Evolutionary conservation across 1,140 invertebrate genomes (phyloP).

Genomic region (Megathymus violae): DNA sequence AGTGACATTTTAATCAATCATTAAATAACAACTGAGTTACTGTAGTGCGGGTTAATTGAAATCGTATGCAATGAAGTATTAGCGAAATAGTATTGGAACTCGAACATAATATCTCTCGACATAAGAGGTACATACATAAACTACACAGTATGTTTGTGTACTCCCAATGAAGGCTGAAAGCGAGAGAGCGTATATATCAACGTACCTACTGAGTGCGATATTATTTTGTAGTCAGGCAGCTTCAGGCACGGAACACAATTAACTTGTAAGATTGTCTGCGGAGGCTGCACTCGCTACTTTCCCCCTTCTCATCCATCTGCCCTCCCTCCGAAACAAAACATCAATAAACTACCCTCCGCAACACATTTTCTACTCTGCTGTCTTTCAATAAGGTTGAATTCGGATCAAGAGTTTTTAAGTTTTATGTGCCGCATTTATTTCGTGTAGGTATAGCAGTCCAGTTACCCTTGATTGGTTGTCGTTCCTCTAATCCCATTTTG

Average conservation of each 20-base stretch:
- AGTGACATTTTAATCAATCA: too few species aligned
- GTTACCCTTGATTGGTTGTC: conserved; percentile 85
- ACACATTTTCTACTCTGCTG: conserved; percentile 47
- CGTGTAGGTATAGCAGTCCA: conserved; percentile 83
- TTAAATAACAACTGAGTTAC: too few species aligned
- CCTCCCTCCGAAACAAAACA: conserved; percentile 81
- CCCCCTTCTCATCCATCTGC: conserved; percentile 72
- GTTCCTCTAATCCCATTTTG: conserved; percentile 84
- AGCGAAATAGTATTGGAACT: too few species aligned
- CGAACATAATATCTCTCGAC: too few species aligned
- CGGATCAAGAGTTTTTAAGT: conserved; percentile 56
- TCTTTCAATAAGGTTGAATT: conserved; percentile 43
- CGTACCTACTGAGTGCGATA: conserved; percentile 66
- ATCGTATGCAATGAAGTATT: too few species aligned
- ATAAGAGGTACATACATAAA: too few species aligned
- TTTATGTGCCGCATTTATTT: conserved; percentile 83
- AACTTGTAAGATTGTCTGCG: conserved; percentile 83
- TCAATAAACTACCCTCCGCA: conserved; percentile 69
- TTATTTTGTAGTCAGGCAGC: conserved; percentile 78
- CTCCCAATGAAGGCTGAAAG: conserved; percentile 10
- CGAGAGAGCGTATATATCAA: conserved; percentile 20
- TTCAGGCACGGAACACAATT: conserved; percentile 82
- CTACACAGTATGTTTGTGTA: too few species aligned
- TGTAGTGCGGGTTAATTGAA: too few species aligned
- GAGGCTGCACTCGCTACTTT: conserved; percentile 78